Evolutionary conservation across 1,140 invertebrate species (phyloP), one percentile per base, ranked within the genome.

Genomic region (Drosophila murphyi): DNA sequence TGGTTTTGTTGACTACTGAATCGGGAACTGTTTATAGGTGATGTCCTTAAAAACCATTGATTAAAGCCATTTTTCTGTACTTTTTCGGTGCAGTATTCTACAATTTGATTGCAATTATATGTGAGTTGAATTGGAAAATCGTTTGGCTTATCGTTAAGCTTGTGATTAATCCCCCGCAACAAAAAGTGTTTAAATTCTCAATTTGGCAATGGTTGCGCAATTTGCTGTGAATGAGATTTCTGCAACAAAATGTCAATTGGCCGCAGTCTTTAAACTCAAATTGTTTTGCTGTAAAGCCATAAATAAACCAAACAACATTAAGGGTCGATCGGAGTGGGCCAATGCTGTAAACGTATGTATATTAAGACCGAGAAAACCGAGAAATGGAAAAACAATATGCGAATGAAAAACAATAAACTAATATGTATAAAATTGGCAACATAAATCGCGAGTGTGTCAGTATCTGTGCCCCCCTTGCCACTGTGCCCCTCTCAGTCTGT

Each of bases 391-490:
- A 54, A 70, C 34, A 50, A 41, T 20, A 20, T 20, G 20, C 20
- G 20, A 67, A 56, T 50, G 55, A 39, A 80, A 85, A 86, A 85
- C 82, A 86, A 81, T 85, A 75, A 86, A 86, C 82, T 85, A 86
- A 85, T 86, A 56, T 56, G 37, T 56, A 81, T 85, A 52, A 60
- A 71, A 85, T 74, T 70, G 73, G 78, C 67, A 74, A 72, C 82
- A 85, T 86, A 86, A 81, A 87, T 87, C 81, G 52, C 56, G 35
- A 51, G 37, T 48, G 43, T 55, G 63, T 48, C 32, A 12, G 43
- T 20, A 12, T 20, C 43, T 12, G 12, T 12, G 10, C 51, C 51
- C n/a, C n/a, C 32, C 20, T 12, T 31, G n/a, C 28, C 48, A 28
- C 29, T 32, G 4, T 8, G 7, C 6, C 3, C 41, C 20, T 20